Conservation (phyloP, 2,113 vertebrate genomes). For the Microcebus jonahi region DNA sequence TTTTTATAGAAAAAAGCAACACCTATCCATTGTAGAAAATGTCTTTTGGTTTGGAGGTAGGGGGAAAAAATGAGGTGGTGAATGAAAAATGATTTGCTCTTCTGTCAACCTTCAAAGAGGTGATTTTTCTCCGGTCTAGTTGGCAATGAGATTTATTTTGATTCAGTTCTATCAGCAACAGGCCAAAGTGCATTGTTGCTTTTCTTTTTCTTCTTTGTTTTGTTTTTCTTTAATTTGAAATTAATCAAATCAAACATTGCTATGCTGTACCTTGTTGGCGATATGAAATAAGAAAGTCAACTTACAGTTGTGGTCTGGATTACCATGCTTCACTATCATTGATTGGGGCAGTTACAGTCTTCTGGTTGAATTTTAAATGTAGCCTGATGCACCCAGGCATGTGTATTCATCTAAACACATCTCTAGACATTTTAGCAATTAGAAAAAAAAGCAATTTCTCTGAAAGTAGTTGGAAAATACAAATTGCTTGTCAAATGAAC, state of each 20-base stretch:
- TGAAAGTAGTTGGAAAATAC: slow-evolving; percentile 4
- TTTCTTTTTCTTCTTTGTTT: background rate
- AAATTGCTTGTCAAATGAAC: slow-evolving; percentile 50
- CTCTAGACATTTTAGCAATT: slow-evolving; percentile 35
- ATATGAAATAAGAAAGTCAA: slow-evolving; percentile 23
- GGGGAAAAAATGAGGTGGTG: background rate
- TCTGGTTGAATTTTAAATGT: slow-evolving; percentile 28
- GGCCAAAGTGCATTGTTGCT: background rate
- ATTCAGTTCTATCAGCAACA: background rate
- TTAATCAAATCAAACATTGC: slow-evolving; percentile 54
- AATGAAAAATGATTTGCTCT: slow-evolving; percentile 64
- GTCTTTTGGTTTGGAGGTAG: background rate
- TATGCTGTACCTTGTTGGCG: background rate
- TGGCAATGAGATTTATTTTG: slow-evolving; percentile 45
- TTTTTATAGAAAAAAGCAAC: slow-evolving; percentile 10
- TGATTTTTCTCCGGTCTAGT: slow-evolving; percentile 1
- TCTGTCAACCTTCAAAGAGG: slow-evolving; percentile 53
- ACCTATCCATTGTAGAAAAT: slow-evolving; percentile 42
- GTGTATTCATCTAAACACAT: slow-evolving; percentile 49
- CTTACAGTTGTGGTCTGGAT: background rate
- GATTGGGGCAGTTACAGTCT: background rate
- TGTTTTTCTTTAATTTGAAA: slow-evolving; percentile 64
- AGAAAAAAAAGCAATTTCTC: slow-evolving; percentile 31
- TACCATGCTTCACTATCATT: background rate
- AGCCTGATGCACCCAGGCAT: background rate